Evolutionary conservation across 2,113 vertebrate species (phyloP).

Genomic region (Clarias magur): DNA sequence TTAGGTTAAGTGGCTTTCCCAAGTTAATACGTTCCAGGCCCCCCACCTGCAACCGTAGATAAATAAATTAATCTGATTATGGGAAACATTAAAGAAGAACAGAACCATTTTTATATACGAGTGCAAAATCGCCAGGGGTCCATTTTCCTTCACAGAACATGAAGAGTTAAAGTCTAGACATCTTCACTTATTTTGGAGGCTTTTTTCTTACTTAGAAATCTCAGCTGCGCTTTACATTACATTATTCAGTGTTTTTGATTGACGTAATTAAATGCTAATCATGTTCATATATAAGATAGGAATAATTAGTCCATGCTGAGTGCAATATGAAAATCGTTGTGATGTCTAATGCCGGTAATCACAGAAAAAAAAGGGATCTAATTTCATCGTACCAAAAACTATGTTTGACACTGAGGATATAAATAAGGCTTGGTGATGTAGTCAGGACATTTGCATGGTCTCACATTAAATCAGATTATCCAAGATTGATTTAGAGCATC

Average conservation of each 20-base stretch:
- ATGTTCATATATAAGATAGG: conserved; percentile 31
- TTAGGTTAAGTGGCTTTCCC: too few relatives aligned
- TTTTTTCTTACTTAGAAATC: background rate
- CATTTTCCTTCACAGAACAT: background rate
- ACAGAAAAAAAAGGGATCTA: conserved; percentile 11
- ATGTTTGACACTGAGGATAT: background rate
- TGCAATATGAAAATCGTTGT: conserved; percentile 18
- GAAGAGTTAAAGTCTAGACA: background rate
- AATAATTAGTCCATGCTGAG: conserved; percentile 27
- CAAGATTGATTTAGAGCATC: background rate
- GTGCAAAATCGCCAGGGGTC: background rate
- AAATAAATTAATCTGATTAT: background rate
- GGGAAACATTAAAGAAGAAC: background rate
- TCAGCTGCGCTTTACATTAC: conserved; percentile 26
- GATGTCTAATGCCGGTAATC: conserved; percentile 18
- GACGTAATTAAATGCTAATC: conserved; percentile 29
- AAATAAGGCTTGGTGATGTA: background rate
- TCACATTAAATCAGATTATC: background rate
- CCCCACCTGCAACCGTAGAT: too few relatives aligned
- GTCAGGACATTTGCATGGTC: background rate
- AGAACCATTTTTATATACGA: background rate
- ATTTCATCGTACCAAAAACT: background rate
- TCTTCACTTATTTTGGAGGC: background rate
- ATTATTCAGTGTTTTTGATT: conserved; percentile 30
- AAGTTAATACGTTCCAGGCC: too few relatives aligned